Evolutionary conservation across 2,888 invertebrate species (phyloP).

Genomic region (Selenia dentaria): DNA sequence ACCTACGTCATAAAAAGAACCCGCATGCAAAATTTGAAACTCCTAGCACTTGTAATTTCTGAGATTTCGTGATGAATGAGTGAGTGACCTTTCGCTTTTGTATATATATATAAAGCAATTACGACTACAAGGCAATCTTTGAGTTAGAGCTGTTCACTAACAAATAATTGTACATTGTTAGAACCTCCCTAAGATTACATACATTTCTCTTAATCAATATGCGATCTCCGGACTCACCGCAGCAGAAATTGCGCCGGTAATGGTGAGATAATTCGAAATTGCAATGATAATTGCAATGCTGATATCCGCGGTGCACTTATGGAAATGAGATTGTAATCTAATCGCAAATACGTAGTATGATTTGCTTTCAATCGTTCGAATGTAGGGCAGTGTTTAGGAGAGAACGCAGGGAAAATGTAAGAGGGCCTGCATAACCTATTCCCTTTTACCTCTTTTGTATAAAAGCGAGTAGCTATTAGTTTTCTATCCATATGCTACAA

Average conservation of each 20-base stretch:
- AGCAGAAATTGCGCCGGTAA: constrained; percentile 24
- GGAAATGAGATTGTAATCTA: constrained; percentile 57
- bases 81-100: no score
- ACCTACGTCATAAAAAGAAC: no score
- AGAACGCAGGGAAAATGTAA: constrained; percentile 3
- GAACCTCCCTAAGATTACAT: background rate
- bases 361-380: constrained; percentile 51
- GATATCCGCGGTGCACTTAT: constrained; percentile 49
- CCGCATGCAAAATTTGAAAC: no score
- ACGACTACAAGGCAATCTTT: no score
- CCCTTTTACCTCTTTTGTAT: no score
- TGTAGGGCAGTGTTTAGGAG: constrained; percentile 33
- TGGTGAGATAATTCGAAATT: constrained; percentile 24
- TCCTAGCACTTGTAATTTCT: no score
- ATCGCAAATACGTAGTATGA: constrained; percentile 50
- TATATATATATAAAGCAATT: no score
- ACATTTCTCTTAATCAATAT: constrained; percentile 11
- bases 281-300: constrained; percentile 37
- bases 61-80: no score
- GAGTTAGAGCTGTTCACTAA: no score
- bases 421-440: no score
- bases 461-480: no score
- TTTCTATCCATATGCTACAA: no score
- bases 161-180: background rate
- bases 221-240: constrained; percentile 19